Conservation (phyloP, 2,888 invertebrate species). For the Sarcophaga rosellei region DNA sequence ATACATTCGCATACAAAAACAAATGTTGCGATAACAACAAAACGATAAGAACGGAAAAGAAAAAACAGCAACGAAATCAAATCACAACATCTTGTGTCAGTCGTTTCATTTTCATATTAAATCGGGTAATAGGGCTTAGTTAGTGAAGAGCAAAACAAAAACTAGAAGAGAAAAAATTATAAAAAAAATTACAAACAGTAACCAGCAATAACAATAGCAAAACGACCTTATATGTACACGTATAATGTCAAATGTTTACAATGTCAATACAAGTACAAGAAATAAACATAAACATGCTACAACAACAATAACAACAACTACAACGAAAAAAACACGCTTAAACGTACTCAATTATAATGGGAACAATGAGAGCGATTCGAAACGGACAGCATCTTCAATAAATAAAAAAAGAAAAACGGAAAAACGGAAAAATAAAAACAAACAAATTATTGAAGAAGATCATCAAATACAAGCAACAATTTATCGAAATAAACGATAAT, state of each 20-base stretch:
- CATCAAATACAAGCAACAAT: no score
- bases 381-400: conserved; percentile 28
- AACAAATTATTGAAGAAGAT: no score
- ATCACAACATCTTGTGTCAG: conserved; percentile 4
- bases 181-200: conserved; percentile 11
- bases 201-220: conserved; percentile 53
- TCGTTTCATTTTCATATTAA: conserved; percentile 27
- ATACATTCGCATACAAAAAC: conserved; percentile 3
- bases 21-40: conserved; percentile 8
- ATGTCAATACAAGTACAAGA: conserved; percentile 55
- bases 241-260: conserved; percentile 69
- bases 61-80: conserved; percentile 17
- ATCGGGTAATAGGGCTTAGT: conserved; percentile 20
- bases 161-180: not conserved
- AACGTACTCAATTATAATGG: conserved; percentile 2
- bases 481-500: no score
- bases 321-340: conserved; percentile 10
- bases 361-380: conserved; percentile 31
- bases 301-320: conserved; percentile 15
- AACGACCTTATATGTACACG: conserved; percentile 67
- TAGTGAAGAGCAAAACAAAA: conserved; percentile 18
- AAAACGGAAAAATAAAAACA: not conserved
- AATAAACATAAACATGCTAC: no score
- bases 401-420: conserved; percentile 24
- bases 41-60: not conserved